A percentile compares a stretch with the other conserved stretches of the same genome.
Conservation (phyloP, 1,140 invertebrate species). For the Brachionus rubens region DNA sequence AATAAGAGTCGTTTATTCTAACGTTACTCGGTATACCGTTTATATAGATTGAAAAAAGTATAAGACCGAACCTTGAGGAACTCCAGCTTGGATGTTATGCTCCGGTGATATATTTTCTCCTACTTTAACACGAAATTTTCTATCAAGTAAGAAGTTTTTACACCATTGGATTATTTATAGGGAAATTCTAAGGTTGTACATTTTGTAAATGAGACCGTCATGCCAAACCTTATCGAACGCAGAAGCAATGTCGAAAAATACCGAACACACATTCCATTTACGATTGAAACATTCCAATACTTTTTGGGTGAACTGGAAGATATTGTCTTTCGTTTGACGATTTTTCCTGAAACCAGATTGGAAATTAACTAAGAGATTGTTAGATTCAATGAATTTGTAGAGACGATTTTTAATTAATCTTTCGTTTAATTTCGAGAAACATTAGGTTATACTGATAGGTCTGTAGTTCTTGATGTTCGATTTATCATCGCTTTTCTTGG, state of each 20-base stretch:
- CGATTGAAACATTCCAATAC: not conserved
- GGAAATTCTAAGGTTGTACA: not conserved
- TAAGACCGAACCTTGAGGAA: not conserved
- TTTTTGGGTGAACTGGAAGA: not conserved
- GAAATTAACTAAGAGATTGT: not conserved
- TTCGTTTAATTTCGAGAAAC: not conserved
- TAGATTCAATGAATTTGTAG: not conserved
- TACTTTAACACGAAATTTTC: not conserved
- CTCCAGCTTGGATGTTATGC: not conserved
- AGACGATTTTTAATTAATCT: not conserved
- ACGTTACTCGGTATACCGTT: no score
- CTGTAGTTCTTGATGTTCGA: not conserved
- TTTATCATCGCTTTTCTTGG: no score
- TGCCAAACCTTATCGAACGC: not conserved
- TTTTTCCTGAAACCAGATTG: not conserved
- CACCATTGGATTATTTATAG: not conserved
- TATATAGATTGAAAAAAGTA: not conserved
- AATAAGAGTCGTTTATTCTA: no score
- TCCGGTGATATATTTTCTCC: not conserved
- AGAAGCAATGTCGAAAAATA: not conserved
- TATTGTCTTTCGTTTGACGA: not conserved
- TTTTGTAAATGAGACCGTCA: not conserved
- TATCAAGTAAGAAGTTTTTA: not conserved
- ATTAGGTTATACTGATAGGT: not conserved
- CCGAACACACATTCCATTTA: not conserved